These are phyloP conservation scores for Diceros bicornis DNA, from an alignment of 2,797 vertebrate genomes.

Conservation along the genomic window DNA sequence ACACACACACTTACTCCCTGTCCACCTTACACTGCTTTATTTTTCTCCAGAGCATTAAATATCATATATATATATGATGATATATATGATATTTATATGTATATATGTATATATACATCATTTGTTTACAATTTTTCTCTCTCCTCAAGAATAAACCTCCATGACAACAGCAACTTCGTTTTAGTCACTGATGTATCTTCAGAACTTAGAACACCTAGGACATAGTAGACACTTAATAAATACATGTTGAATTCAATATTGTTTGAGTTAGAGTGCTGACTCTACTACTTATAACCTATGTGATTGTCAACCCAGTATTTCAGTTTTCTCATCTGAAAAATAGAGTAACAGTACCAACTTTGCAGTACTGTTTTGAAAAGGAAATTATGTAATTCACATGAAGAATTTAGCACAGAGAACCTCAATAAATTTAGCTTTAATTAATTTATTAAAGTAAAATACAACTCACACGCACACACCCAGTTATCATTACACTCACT, in stretches of 20 bases:
- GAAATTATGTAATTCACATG: not conserved
- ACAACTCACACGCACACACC: not conserved
- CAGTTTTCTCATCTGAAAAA: not conserved
- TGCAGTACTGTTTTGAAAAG: not conserved
- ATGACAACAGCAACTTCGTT: not conserved
- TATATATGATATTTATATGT: too few species aligned
- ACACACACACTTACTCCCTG: too few species aligned
- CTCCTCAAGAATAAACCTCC: not conserved
- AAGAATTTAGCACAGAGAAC: not conserved
- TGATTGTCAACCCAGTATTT: not conserved
- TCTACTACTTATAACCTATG: not conserved
- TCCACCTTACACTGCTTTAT: not conserved
- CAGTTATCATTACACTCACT: not conserved
- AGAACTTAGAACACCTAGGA: not conserved
- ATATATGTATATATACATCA: too few species aligned
- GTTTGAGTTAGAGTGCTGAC: not conserved
- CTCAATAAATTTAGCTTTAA: not conserved
- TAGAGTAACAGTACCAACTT: not conserved
- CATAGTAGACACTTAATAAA: too few species aligned
- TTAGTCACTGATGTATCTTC: not conserved
- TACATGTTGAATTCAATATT: too few species aligned
- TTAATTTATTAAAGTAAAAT: not conserved
- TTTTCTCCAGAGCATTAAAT: not conserved
- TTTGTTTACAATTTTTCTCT: too few species aligned
- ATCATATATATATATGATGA: too few species aligned